Evolutionary conservation across 2,888 invertebrate species (phyloP).

Genomic region (Epistrophella euchroma): DNA sequence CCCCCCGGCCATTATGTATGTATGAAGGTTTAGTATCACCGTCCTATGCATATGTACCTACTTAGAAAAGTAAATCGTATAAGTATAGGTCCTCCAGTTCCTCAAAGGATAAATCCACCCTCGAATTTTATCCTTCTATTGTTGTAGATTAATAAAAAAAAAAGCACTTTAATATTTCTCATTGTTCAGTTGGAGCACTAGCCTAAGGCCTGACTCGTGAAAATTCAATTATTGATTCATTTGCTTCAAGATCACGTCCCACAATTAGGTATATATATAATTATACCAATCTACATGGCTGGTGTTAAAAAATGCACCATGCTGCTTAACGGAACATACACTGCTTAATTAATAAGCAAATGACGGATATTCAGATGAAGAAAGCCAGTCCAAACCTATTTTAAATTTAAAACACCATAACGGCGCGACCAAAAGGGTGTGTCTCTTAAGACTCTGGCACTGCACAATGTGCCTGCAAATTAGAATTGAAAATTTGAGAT

Average conservation of each 20-base stretch:
- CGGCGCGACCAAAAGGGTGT: constrained; percentile 44
- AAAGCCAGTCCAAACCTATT: constrained; percentile 28
- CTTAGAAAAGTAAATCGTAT: neutral
- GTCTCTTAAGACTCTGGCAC: constrained; percentile 14
- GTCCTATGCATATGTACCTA: no score
- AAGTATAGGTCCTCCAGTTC: neutral
- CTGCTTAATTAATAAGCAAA: constrained; percentile 62
- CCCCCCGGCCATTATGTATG: no score
- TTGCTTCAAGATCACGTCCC: constrained; percentile 26
- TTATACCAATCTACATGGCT: neutral
- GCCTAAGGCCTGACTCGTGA: constrained; percentile 6
- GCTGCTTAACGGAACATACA: constrained; percentile 33
- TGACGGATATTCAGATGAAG: constrained; percentile 23
- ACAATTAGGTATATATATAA: neutral
- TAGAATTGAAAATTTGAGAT: constrained; percentile 42
- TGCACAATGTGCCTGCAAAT: constrained; percentile 8
- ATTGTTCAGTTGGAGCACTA: constrained; percentile 5
- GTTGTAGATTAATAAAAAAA: constrained; percentile 17
- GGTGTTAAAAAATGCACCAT: constrained; percentile 59
- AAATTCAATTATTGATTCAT: constrained; percentile 59
- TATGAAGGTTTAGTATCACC: no score
- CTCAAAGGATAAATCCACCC: constrained; percentile 6
- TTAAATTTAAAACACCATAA: constrained; percentile 8
- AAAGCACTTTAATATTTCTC: constrained; percentile 21
- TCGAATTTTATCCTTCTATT: constrained; percentile 38